Base-by-base conservation (phyloP, 2,888 invertebrate species). In the Apamea crenata region DNA sequence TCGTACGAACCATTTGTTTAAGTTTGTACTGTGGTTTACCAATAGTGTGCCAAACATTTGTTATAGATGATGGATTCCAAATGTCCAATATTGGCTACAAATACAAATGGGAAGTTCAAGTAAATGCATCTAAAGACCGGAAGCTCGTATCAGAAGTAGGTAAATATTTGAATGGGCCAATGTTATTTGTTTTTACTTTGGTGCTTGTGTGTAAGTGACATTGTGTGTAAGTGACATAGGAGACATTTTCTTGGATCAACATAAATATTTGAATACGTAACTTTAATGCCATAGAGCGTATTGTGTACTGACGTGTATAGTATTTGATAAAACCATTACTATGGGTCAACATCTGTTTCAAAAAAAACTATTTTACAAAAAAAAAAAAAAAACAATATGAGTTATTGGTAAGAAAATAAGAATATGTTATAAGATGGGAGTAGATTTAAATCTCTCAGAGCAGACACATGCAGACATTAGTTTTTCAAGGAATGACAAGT, bases 161-260 rank as follows among this genome's bases (percentile, higher is more conserved):
- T 50, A 66, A 81, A 81, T 84, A 84, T 81, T 84, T 65, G 70
- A 25, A 61, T 44, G 40, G 1, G 10, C 50, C 84, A 36, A 25
- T 36, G 25, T 59, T 81, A 29, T 81, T 81, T 81, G 84, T 84
- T 70, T 18, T 66, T 44, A 70, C 84, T 80, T 66, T 59, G 32
- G 56, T 32, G 32, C n/a, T 59, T 25, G 50, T 59, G 56, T 32
- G 56, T 25, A 29, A n/a, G 36, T 25, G 53, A 53, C 21, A 53
- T 47, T 21, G 50, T 50, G 18, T 18, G 50, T 50, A 47, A 47
- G 53, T 53, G 53, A 53, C 53, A 53, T 50, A 53, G 21, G 25
- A 10, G 36, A 56, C 18, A 47, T 65, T 74, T 65, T 36, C 44
- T 0, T 65, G 18, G 7, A 29, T n/a, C 32, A 65, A 44, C 40